phyloP scores from a whole-genome alignment of 2,113 vertebrate species.

The Notiomystis cincta region DNA sequence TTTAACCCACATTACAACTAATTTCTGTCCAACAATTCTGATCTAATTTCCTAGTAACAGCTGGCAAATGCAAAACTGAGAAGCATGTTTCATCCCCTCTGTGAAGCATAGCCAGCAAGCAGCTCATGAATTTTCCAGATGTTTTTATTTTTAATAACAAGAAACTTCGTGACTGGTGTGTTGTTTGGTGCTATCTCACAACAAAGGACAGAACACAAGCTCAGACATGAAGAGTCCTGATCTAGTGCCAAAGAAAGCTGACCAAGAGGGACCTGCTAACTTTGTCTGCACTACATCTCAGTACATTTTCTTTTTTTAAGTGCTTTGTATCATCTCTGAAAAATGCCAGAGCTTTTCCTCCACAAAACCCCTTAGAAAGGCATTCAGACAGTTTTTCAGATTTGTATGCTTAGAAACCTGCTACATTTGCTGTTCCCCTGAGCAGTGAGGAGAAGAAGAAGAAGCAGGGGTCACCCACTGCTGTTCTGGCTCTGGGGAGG shows the following conservation, averaged over 20 bases:
- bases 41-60: slow-evolving; percentile 1
- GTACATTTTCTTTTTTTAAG: background rate
- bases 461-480: background rate
- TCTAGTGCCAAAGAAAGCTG: background rate
- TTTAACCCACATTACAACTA: background rate
- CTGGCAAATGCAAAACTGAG: background rate
- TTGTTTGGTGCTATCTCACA: background rate
- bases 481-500: background rate
- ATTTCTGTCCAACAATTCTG: background rate
- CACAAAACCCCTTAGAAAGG: background rate
- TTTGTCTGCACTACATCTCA: background rate
- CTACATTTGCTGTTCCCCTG: background rate
- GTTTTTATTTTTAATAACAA: background rate
- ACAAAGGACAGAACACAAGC: background rate
- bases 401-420: background rate
- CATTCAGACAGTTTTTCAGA: background rate
- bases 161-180: background rate
- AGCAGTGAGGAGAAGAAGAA: background rate
- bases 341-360: background rate
- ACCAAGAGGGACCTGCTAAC: background rate
- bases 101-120: background rate
- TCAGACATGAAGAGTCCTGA: background rate
- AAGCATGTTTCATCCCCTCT: background rate
- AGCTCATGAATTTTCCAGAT: background rate
- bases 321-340: background rate